Percentiles rank a stretch among this genome's conserved stretches.
Conservation (phyloP, 2,888 invertebrate genomes). For the Chamaedrilus cognettii region DNA sequence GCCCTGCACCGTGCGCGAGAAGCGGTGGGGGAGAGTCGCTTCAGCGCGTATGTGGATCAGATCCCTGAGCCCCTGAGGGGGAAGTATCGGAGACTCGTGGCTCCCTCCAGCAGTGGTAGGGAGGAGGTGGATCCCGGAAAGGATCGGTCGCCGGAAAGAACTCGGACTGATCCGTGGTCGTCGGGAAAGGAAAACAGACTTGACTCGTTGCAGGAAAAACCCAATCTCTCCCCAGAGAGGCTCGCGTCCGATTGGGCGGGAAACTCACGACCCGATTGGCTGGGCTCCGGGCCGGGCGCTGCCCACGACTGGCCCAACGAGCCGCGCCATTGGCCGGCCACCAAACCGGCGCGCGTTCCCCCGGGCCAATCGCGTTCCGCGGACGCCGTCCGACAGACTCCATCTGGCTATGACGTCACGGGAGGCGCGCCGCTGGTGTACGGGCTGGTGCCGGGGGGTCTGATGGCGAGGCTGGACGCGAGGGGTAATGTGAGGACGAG, state of each 20-base stretch:
- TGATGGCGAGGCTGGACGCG: slow-evolving; percentile 59
- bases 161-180: slow-evolving; percentile 9
- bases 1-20: slow-evolving; percentile 53
- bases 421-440: slow-evolving; percentile 43
- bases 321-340: too few species aligned
- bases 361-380: neutral
- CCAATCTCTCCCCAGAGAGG: neutral
- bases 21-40: slow-evolving; percentile 57
- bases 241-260: neutral
- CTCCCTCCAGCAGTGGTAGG: too few species aligned
- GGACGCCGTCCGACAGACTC: neutral
- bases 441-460: slow-evolving; percentile 60
- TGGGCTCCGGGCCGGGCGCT: too few species aligned
- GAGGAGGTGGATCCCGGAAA: too few species aligned
- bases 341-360: neutral
- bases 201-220: neutral
- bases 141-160: slow-evolving; percentile 30
- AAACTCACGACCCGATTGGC: too few species aligned
- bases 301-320: too few species aligned
- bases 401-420: neutral
- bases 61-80: slow-evolving; percentile 42
- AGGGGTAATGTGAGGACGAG: slow-evolving; percentile 67
- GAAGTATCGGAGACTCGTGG: too few species aligned
- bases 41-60: slow-evolving; percentile 51
- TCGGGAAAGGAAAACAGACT: too few species aligned